Base-by-base conservation (phyloP, 2,113 vertebrate genomes). In the Dasyurus viverrinus region DNA sequence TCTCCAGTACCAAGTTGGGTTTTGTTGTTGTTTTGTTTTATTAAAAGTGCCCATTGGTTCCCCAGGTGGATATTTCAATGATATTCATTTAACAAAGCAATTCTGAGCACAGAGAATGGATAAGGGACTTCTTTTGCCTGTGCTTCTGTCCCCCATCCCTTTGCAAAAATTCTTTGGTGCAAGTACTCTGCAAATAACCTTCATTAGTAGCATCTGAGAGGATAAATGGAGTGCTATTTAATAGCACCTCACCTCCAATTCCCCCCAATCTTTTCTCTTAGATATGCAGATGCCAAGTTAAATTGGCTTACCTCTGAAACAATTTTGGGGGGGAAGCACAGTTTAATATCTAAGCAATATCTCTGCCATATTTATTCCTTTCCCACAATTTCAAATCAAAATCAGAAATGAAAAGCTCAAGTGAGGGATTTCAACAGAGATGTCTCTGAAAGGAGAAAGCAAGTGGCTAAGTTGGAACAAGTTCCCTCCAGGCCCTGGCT, bases 271-370 rank as follows among this genome's bases (percentile, higher is more conserved):
- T 92, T 93, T 93, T 89, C 96, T 96, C 93, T 89, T 91, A 36
- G 95, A 97, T 94, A 89, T 27, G 12, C 30, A 90, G 48, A 92
- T 95, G 96, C 89, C 60, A 90, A 95, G 91, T 96, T 92, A 95
- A 97, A 96, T 94, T 95, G 52, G 92, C 94, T 97, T 90, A 54
- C 92, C 96, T 89, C 93, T 95, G 95, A 98, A 93, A 92, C 90
- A 68, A 95, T 95, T 54, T 90, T 90, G 47, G 14, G 60, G 14
- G 7, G 55, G 26, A 9, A 54, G 91, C 89, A 93, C n/a, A 55
- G 76, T 90, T 93, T 92, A 84, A 92, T 89, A 36, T 54, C 89
- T 89, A 93, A 91, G 52, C 90, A 89, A 54, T 53, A 54, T 57
- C 94, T 95, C 94, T 30, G 68, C 54, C 94, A 53, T 2, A 89